Base-by-base conservation (phyloP, 2,888 invertebrate species). In the Anorthoa munda region DNA sequence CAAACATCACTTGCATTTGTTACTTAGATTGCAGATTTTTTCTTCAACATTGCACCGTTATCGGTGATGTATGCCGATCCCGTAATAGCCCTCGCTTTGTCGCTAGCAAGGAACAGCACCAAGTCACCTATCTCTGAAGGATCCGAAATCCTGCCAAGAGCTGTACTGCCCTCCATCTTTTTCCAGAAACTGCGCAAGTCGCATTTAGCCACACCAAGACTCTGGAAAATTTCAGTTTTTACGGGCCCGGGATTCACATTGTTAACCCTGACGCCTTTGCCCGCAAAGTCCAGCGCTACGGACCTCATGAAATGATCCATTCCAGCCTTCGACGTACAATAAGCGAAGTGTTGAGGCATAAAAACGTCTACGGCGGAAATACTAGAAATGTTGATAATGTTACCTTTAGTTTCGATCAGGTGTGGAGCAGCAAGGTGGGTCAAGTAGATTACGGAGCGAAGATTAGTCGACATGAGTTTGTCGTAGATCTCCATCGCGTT, bases 291-390 rank as follows among this genome's bases (percentile, higher is more conserved):
- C 50, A 99, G 93, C 4, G 99, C 99, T 7, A 97, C 95, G 90
- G 98, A 98, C 86, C 97, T 97, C 0, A 99, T 99, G 83, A 99
- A 97, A 90, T 99, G 99, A 94, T 99, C 99, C 17, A 99, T 92
- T 4, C 80, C 89, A 7, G 90, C 90, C 55, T 90, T 90, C 0
- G 90, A 89, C 12, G 83, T 70, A 15, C 84, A 77, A 50, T 90
- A 90, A 11, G 89, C 66, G 60, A 83, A 87, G 58, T 66, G 45
- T 51, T 66, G 5, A n/a, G 39, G 18, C 7, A 26, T 18, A 17
- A 76, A 18, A 23, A 72, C 63, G 13, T 65, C 61, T 7, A 77
- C 11, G 18, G 81, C 76, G 7, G 85, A 86, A 21, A 89, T 60
- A 71, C 91, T 90, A 0, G 90, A 89, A 75, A 91, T 88, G 51